Percentiles rank a stretch among this genome's conserved stretches.
Conservation (phyloP, 1,140 invertebrate species). For the Saccostrea cuccullata region DNA sequence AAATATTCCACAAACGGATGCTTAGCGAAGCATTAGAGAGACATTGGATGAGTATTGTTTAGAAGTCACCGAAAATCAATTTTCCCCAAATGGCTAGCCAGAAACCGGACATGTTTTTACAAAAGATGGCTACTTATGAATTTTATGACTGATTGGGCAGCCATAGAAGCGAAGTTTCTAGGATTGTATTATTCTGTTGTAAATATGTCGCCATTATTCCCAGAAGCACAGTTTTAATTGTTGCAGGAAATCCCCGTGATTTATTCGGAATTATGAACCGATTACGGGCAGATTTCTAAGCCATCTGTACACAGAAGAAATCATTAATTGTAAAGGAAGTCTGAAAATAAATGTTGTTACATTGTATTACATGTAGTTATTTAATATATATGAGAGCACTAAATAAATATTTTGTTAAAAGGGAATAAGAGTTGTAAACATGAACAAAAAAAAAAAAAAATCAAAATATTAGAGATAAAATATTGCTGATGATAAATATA, state of each 20-base stretch:
- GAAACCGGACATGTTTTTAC: slow-evolving; percentile 1
- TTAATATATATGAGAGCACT: not conserved
- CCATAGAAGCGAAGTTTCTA: not conserved
- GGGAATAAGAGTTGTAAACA: not conserved
- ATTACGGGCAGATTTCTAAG: not conserved
- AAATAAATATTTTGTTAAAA: too few relatives aligned
- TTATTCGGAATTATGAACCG: slow-evolving; percentile 33
- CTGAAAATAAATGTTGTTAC: not conserved
- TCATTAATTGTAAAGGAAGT: not conserved
- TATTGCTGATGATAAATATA: too few relatives aligned
- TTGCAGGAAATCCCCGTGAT: slow-evolving; percentile 25
- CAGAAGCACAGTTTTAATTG: not conserved
- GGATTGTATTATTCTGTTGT: slow-evolving; percentile 22
- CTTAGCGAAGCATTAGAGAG: not conserved
- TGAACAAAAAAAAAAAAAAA: too few relatives aligned
- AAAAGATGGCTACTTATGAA: slow-evolving; percentile 27
- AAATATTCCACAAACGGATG: slow-evolving; percentile 15
- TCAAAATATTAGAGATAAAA: too few relatives aligned
- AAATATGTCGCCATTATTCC: slow-evolving; percentile 21
- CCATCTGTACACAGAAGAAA: slow-evolving; percentile 38
- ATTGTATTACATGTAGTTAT: not conserved
- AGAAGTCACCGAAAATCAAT: slow-evolving; percentile 34
- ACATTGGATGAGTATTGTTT: not conserved
- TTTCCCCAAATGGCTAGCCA: slow-evolving; percentile 8
- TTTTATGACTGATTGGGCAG: slow-evolving; percentile 35